These are phyloP conservation scores for Blastobasis lacticolella DNA, from an alignment of 2,888 invertebrate species.

Conservation along the genomic window DNA sequence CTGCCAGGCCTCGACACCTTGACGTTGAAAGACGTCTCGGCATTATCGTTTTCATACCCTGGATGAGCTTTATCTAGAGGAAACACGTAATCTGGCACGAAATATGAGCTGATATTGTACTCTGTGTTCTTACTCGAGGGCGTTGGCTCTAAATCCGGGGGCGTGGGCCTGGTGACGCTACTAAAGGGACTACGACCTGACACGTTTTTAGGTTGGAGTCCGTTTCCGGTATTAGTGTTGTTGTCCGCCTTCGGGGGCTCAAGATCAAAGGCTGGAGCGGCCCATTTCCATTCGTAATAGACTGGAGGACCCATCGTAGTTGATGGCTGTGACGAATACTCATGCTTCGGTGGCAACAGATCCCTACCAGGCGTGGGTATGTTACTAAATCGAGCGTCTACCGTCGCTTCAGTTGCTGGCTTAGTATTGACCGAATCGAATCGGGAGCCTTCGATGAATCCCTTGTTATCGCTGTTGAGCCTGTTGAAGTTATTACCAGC, in stretches of 20 bases:
- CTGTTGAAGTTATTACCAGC: conserved; percentile 39
- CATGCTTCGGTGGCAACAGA: conserved; percentile 71
- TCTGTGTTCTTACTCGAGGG: conserved; percentile 48
- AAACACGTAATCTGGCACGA: conserved; percentile 76
- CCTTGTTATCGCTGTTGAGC: conserved; percentile 39
- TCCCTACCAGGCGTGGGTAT: conserved; percentile 40
- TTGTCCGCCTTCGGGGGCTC: conserved; percentile 69
- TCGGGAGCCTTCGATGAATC: conserved; percentile 28
- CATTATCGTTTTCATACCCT: conserved; percentile 70
- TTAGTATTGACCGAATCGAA: conserved; percentile 48
- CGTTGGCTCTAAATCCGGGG: conserved; percentile 31
- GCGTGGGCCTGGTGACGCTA: conserved; percentile 42
- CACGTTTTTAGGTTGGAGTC: conserved; percentile 26
- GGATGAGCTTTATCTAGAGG: conserved; percentile 75
- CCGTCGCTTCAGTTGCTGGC: conserved; percentile 20
- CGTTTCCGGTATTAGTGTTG: conserved; percentile 29
- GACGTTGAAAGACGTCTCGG: conserved; percentile 76
- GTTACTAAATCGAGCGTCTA: conserved; percentile 10
- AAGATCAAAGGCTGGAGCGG: conserved; percentile 74
- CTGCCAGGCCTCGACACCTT: conserved; percentile 60
- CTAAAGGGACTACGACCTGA: conserved; percentile 49
- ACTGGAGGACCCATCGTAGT: conserved; percentile 77
- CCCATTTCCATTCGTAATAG: conserved; percentile 80
- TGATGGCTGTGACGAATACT: conserved; percentile 45
- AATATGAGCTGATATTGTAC: conserved; percentile 75